Evolutionary conservation across 2,797 vertebrate genomes (phyloP).

Genomic region (Limosa lapponica): DNA sequence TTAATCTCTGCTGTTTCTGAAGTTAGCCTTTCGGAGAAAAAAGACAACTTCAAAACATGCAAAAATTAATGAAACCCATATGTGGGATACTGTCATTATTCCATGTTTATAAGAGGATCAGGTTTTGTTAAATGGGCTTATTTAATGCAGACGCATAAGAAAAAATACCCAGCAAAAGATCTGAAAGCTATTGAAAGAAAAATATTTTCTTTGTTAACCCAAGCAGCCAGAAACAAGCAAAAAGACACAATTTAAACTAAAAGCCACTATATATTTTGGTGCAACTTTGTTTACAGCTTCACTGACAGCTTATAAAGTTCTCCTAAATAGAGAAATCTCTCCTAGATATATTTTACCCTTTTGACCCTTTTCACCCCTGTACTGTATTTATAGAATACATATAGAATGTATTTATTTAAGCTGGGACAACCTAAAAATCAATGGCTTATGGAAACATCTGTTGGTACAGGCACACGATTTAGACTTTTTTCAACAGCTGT

Average conservation of each 20-base stretch:
- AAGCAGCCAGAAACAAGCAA: constrained; percentile 21
- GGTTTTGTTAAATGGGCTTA: constrained; percentile 66
- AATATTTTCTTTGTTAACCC: constrained; percentile 54
- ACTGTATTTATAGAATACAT: neutral
- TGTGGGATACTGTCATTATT: constrained; percentile 68
- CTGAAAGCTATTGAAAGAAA: constrained; percentile 53
- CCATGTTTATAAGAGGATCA: constrained; percentile 71
- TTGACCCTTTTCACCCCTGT: neutral
- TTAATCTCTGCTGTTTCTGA: constrained; percentile 39
- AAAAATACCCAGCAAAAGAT: constrained; percentile 49
- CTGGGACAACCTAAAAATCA: neutral
- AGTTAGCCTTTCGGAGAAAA: neutral
- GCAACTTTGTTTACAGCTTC: constrained; percentile 47
- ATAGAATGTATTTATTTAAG: neutral
- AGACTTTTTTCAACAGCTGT: constrained; percentile 38
- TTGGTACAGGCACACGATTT: neutral
- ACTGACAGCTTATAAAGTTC: constrained; percentile 27
- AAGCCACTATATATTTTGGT: constrained; percentile 17
- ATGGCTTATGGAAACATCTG: constrained; percentile 29
- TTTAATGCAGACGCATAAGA: constrained; percentile 61
- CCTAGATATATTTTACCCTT: constrained; percentile 17
- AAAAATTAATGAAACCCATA: constrained; percentile 71
- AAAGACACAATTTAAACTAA: constrained; percentile 23
- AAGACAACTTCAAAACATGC: constrained; percentile 63
- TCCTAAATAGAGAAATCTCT: neutral